Conservation (phyloP, 2,888 invertebrate genomes). For the Balanococcus diminutus region DNA sequence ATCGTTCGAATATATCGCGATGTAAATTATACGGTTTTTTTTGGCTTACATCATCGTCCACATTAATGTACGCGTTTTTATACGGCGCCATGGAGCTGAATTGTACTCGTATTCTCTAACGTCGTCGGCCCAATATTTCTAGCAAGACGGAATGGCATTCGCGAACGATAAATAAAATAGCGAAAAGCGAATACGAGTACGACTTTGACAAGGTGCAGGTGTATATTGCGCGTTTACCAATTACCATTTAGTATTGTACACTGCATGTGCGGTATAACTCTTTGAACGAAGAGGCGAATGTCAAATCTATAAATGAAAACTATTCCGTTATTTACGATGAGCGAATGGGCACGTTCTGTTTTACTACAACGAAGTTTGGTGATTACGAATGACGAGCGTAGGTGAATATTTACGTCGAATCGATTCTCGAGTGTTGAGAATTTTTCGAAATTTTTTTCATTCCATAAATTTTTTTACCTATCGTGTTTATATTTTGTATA, state of each 20-base stretch:
- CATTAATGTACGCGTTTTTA: neutral
- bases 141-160: neutral
- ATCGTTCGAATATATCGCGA: constrained; percentile 46
- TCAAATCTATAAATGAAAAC: neutral
- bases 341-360: neutral
- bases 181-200: neutral
- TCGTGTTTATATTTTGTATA: too few relatives aligned
- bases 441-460: too few relatives aligned
- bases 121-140: neutral
- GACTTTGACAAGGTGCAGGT: neutral
- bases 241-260: too few relatives aligned
- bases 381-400: neutral
- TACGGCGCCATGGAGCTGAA: constrained; percentile 38
- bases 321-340: neutral
- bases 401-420: neutral
- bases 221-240: neutral
- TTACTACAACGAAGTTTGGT: neutral
- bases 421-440: too few relatives aligned
- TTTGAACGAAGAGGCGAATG: neutral
- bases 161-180: neutral
- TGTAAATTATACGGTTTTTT: constrained; percentile 30
- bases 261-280: neutral
- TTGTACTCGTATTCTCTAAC: neutral
- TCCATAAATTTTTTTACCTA: too few relatives aligned
- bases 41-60: constrained; percentile 18